Conservation (phyloP, 2,888 invertebrate genomes). For the Caenorhabditis macrosperma region DNA sequence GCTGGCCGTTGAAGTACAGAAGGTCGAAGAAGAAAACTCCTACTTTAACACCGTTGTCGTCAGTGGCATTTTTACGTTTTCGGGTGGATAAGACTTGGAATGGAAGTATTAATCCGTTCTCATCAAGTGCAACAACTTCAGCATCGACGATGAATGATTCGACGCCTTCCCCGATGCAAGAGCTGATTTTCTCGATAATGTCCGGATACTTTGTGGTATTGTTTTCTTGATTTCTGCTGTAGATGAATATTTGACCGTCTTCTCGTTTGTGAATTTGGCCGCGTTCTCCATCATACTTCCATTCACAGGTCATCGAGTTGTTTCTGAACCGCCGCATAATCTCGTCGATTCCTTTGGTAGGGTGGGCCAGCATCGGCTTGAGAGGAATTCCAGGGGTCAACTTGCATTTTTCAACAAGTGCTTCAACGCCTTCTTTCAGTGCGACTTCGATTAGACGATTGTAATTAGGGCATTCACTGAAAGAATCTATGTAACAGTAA, state of each 20-base stretch:
- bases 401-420: constrained; percentile 88
- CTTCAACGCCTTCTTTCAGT: constrained; percentile 86
- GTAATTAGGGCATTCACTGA: constrained; percentile 95
- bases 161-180: constrained; percentile 70
- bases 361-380: constrained; percentile 98
- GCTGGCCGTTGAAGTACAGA: constrained; percentile 90
- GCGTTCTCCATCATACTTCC: constrained; percentile 98
- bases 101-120: constrained; percentile 91
- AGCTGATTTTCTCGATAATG: constrained; percentile 84
- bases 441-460: constrained; percentile 89
- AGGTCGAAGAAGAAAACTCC: constrained; percentile 98
- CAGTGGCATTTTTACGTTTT: constrained; percentile 91
- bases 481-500: constrained; percentile 78
- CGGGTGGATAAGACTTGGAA: constrained; percentile 96
- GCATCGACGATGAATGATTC: constrained; percentile 92
- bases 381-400: constrained; percentile 91
- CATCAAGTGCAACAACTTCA: constrained; percentile 98
- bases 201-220: constrained; percentile 97
- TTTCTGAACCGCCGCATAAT: constrained; percentile 85
- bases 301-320: constrained; percentile 95
- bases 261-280: constrained; percentile 90
- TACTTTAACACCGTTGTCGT: constrained; percentile 89
- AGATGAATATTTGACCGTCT: constrained; percentile 87
- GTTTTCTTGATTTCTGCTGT: constrained; percentile 95
- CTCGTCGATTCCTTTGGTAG: constrained; percentile 89